A percentile compares a stretch with the other conserved stretches of the same genome.
Conservation (phyloP, 2,113 vertebrate species). For the Sapayoa aenigma region DNA sequence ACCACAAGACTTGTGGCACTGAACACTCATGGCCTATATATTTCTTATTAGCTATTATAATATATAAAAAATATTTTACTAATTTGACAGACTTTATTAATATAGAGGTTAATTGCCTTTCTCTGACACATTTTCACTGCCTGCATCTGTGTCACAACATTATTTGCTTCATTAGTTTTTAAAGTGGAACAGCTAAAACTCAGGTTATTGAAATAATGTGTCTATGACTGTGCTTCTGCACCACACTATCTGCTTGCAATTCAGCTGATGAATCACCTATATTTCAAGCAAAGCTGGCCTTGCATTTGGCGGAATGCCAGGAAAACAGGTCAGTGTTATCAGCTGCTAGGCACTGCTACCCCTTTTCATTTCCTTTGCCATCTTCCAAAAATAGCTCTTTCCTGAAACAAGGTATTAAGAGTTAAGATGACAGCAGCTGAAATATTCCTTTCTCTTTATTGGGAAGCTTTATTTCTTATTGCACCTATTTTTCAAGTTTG, state of each 20-base stretch:
- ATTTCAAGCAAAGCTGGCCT: conserved; percentile 39
- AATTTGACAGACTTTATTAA: conserved; percentile 58
- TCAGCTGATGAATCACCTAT: conserved; percentile 57
- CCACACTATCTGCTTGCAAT: conserved; percentile 2
- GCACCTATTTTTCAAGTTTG: not conserved
- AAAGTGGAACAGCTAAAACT: conserved; percentile 68
- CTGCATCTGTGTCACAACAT: conserved; percentile 74
- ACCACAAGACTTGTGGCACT: not conserved
- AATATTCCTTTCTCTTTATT: not conserved
- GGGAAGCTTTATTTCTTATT: conserved; percentile 30
- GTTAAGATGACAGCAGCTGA: conserved; percentile 19
- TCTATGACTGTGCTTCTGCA: conserved; percentile 12
- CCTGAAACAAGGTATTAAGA: conserved; percentile 12
- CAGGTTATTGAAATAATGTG: conserved; percentile 11
- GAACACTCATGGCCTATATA: not conserved
- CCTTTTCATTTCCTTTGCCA: conserved; percentile 23
- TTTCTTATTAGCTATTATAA: conserved; percentile 16
- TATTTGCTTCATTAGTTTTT: conserved; percentile 79
- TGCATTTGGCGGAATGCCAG: conserved; percentile 47
- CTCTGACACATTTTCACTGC: conserved; percentile 69
- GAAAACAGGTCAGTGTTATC: conserved; percentile 55
- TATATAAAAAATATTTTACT: conserved; percentile 40
- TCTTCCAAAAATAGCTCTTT: conserved; percentile 16
- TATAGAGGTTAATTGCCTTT: conserved; percentile 74
- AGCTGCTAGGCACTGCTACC: conserved; percentile 28